Evolutionary conservation across 30 jellyfish, hydroid and myxozoan species (phyloP), one percentile per base, ranked within the genome.

Genomic region (Turritopsis rubra): DNA sequence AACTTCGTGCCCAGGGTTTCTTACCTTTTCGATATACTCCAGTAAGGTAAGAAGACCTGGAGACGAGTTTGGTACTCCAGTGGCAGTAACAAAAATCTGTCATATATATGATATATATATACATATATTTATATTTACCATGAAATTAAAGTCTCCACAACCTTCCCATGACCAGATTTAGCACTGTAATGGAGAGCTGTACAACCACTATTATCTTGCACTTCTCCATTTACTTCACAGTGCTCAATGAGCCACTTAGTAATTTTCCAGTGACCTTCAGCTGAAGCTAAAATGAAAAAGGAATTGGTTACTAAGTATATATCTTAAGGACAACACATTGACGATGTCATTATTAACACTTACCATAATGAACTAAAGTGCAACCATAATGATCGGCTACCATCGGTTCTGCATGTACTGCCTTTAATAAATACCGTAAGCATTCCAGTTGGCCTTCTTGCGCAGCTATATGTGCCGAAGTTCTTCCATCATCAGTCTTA

Each of bases 391-490:
- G 27, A 77, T 91, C 97, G 25, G 68, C 75, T 23, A 28, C 75
- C 21, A 60, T 54, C 21, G 87, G 79, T 18, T 86, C 27, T 41
- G 90, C 93, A 24, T 87, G 82, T 26, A 90, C 96, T 20, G 76
- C 85, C 75, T 84, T 94, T 4, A 91, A 73, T 73, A 91, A 53
- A 74, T 91, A 91, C 54, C 97, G 54, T 23, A 91, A 83, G 75
- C 97, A 91, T 53, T 91, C 97, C 41, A 83, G 72, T 22, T 87
- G 88, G n/a, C 97, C 97, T 79, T 91, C 97, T 75, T 91, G 97
- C 21, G 97, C 93, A 29, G 97, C 92, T 5, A 93, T 96, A 75
- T 86, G 97, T 24, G 86, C 85, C 18, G 97, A 88, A 1, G 96
- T 91, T 96, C 87, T 91, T 7, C 96, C 96, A 84, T 91, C 94